phyloP scores from a whole-genome alignment of 2,888 invertebrate genomes.

The Oxytorus armatus region DNA sequence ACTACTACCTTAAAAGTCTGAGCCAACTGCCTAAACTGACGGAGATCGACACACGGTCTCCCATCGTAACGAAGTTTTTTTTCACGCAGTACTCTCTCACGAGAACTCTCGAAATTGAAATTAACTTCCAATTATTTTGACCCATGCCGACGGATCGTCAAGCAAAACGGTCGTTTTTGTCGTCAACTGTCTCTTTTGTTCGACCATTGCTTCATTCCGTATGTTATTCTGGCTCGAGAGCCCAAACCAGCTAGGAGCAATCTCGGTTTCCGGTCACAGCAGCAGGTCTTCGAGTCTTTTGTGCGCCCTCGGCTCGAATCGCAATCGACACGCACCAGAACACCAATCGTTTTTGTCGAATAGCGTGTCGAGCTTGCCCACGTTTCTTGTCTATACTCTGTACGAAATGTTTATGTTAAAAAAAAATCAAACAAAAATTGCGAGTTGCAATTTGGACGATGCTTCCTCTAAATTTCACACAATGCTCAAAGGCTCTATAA shows the following conservation, averaged over 20 bases:
- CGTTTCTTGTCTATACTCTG: background rate
- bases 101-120: conserved; percentile 6
- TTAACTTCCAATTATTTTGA: background rate
- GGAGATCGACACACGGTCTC: too few species aligned
- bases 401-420: background rate
- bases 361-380: conserved; percentile 21
- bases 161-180: conserved; percentile 11
- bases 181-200: background rate
- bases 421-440: background rate
- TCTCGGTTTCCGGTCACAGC: conserved; percentile 42
- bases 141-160: background rate
- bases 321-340: conserved; percentile 53
- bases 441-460: too few species aligned
- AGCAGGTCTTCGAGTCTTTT: conserved; percentile 28
- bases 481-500: too few species aligned
- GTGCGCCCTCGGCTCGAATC: conserved; percentile 47
- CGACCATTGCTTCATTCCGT: conserved; percentile 19
- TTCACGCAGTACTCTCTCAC: too few species aligned
- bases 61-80: too few species aligned
- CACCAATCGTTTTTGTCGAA: conserved; percentile 7
- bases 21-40: too few species aligned
- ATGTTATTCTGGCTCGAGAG: background rate
- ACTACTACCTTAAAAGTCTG: too few species aligned
- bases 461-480: too few species aligned
- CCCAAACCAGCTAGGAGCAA: background rate